Conservation (phyloP, 2,888 invertebrate species). For the Pammene fasciana region DNA sequence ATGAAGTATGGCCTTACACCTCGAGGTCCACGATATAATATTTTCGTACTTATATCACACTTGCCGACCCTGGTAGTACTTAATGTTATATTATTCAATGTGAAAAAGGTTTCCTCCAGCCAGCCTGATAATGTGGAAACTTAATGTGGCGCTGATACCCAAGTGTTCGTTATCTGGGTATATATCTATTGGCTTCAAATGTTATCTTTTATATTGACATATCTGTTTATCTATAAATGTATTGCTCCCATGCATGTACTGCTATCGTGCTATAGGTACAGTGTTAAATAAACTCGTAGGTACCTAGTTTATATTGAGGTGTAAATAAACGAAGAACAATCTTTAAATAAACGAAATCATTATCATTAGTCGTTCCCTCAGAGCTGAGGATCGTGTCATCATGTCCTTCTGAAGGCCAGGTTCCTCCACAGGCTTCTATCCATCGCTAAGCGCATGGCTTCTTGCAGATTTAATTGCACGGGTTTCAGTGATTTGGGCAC, state of each 20-base stretch:
- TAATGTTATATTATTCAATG: background rate
- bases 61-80: too few species aligned
- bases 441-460: too few species aligned
- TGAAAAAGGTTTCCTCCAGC: background rate
- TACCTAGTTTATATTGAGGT: background rate
- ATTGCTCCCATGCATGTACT: conserved; percentile 23
- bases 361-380: too few species aligned
- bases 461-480: too few species aligned
- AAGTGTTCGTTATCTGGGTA: conserved; percentile 14
- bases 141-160: conserved; percentile 9
- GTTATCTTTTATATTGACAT: conserved; percentile 31
- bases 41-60: too few species aligned
- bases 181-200: conserved; percentile 21
- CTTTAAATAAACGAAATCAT: too few species aligned
- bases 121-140: background rate
- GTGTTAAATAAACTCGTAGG: background rate
- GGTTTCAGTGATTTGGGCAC: too few species aligned
- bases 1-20: too few species aligned
- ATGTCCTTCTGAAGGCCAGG: too few species aligned
- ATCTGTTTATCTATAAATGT: conserved; percentile 36
- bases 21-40: too few species aligned
- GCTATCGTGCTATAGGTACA: conserved; percentile 8
- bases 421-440: too few species aligned
- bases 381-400: too few species aligned
- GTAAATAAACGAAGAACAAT: background rate